Base-by-base conservation (phyloP, 2,888 invertebrate species). In the Polyommatus icarus region DNA sequence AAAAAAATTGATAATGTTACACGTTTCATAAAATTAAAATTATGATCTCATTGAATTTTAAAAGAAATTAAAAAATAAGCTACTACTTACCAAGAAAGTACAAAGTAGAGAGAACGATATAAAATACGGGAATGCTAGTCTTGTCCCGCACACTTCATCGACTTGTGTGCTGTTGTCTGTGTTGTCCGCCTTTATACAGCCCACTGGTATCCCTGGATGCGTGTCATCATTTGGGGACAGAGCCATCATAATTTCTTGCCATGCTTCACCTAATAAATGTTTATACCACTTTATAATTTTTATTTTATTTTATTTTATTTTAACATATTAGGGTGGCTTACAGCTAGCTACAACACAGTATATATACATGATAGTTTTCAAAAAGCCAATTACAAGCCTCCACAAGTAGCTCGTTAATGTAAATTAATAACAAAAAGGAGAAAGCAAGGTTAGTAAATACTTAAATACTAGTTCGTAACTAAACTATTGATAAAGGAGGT, bases 71-170 rank as follows among this genome's bases (percentile, higher is more conserved):
- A n/a, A 20, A 59, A 20, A 59, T 59, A n/a, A 61, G 10, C 61
- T 24, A 57, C 40, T 83, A 91, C 96, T 96, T 92, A 99, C 99
- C 95, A 99, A 95, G 94, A 99, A 99, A 71, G 99, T 99, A 92
- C 99, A 99, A 59, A 99, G 95, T 80, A 99, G 97, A 84, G 99
- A 99, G 94, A 99, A 99, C 0, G 99, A 99, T 91, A 99, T 99
- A 91, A 99, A 99, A 93, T 99, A 99, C 7, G 99, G 98, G 91
- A 98, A 99, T 24, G 99, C 98, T 85, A 99, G 96, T 87, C 97
- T 96, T 32, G 97, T 97, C 67, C 99, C 99, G 86, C 99, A 99
- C 75, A 94, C 92, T 1, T 85, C 87, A 0, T 89, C 86, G 0
- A 89, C 82, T 3, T 95, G 93, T 76, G 95, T 94, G 15, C 88